Base-by-base conservation (phyloP, 2,113 vertebrate genomes). In the Stictonetta naevosa region DNA sequence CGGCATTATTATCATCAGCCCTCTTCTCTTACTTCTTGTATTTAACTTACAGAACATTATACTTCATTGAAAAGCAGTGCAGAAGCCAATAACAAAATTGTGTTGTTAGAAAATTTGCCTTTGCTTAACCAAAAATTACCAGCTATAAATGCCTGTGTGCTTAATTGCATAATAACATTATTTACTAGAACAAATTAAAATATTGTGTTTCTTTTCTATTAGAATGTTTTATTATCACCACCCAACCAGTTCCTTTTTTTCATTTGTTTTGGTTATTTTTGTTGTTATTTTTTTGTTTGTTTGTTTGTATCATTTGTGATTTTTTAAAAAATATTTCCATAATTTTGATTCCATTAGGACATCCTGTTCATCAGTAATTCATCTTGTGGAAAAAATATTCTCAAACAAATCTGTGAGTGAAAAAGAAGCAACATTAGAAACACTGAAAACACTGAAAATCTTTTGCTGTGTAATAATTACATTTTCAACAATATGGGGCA, bases 61-160 rank as follows among this genome's bases (percentile, higher is more conserved):
- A 82, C 8, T 92, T 85, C 17, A 88, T n/a, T 79, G 23, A 91
- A 95, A 73, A 59, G 0, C 19, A 38, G 1, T 76, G 16, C 22
- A 76, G 48, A 64, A 85, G 14, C 58, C 33, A 90, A n/a, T 12
- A 68, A 20, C 12, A 91, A 80, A 91, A 81, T 42, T 58, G 8
- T 84, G 10, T 73, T 93, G 34, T 90, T 92, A 76, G 22, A 38
- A 53, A 94, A 53, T 93, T 66, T 82, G 11, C 93, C 46, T 85
- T 88, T 91, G 52, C 94, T 97, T 96, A 95, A 94, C 86, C 29
- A 93, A 38, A 87, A 92, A 89, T 96, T 92, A 80, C 28, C 18
- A 90, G 48, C 4, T n/a, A 74, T 46, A 84, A 64, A 86, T 90
- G 6, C 3, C 42, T 92, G 1, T 82, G 59, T 85, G 23, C 7